Evolutionary conservation across 2,888 invertebrate genomes (phyloP), one percentile per base, ranked within the genome.

Genomic region (Phaedon cochleariae): DNA sequence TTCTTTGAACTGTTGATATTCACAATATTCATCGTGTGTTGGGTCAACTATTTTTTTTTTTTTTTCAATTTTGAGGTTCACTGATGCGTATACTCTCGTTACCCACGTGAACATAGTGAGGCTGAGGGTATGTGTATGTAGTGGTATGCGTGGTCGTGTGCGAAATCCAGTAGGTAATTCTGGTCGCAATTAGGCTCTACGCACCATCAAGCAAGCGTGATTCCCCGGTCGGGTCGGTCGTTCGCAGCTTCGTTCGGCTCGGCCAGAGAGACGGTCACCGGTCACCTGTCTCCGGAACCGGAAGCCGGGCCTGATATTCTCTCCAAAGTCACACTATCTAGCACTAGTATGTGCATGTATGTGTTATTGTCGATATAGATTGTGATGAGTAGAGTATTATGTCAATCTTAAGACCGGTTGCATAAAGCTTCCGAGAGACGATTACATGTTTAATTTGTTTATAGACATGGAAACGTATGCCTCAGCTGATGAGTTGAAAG

Each of bases 241-340:
- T n/a, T 73, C 77, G 73, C 74, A 62, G 71, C 75, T n/a, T n/a
- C 53, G 46, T 18, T 1, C n/a, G n/a, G n/a, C n/a, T n/a, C 74
- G 76, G 76, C 77, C 75, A 72, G 75, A 76, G 77, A 79, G n/a
- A n/a, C n/a, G n/a, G n/a, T n/a, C n/a, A n/a, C n/a, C 77, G 80
- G 80, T 82, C 83, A 83, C 82, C 82, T 83, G 83, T 75, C 41
- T 41, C 81, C 81, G 82, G 82, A 83, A 83, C 81, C 81, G 83
- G 83, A 83, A 83, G 78, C 81, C 79, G 75, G 80, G 78, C 80
- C 77, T 79, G 80, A 69, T 76, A 62, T 66, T 62, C 59, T 54
- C 59, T 41, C 41, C 15, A n/a, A 3, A 2, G 41, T 41, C 12
- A n/a, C 3, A 20, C 22, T 55, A 20, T 52, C 52, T 22, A 9